Evolutionary conservation across 2,113 vertebrate species (phyloP).

Genomic region (Pseudorhombus dupliciocellatus): DNA sequence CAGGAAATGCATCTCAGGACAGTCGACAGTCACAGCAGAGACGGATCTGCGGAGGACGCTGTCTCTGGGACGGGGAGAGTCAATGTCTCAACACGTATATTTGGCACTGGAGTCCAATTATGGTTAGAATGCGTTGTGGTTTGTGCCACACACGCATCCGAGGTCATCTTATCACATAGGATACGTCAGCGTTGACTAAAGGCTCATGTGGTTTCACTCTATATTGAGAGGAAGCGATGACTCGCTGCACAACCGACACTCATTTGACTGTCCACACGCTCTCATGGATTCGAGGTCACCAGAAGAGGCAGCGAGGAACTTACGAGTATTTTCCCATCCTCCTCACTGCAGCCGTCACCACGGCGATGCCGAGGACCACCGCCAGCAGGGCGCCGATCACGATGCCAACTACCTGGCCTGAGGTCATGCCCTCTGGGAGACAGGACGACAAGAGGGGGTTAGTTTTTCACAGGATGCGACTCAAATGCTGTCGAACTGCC

Average conservation of each 20-base stretch:
- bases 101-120: conserved; percentile 17
- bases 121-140: conserved; percentile 4
- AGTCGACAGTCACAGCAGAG: conserved; percentile 13
- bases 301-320: conserved; percentile 44
- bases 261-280: background rate
- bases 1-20: conserved; percentile 22
- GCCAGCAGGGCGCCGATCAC: conserved; percentile 77
- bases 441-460: conserved; percentile 1
- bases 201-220: conserved; percentile 6
- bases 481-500: background rate
- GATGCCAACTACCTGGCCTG: conserved; percentile 78
- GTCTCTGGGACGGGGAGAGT: conserved; percentile 4
- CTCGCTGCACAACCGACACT: conserved; percentile 6
- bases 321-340: conserved; percentile 86
- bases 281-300: conserved; percentile 1
- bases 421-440: conserved; percentile 59
- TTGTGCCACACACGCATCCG: background rate
- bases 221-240: conserved; percentile 32
- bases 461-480: background rate
- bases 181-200: conserved; percentile 21
- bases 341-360: conserved; percentile 70
- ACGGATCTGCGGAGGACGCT: conserved; percentile 15
- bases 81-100: background rate
- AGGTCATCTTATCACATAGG: conserved; percentile 32
- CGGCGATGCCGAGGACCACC: conserved; percentile 67